Conservation (phyloP, 1,140 invertebrate species). For the Macrostomum lignano region DNA sequence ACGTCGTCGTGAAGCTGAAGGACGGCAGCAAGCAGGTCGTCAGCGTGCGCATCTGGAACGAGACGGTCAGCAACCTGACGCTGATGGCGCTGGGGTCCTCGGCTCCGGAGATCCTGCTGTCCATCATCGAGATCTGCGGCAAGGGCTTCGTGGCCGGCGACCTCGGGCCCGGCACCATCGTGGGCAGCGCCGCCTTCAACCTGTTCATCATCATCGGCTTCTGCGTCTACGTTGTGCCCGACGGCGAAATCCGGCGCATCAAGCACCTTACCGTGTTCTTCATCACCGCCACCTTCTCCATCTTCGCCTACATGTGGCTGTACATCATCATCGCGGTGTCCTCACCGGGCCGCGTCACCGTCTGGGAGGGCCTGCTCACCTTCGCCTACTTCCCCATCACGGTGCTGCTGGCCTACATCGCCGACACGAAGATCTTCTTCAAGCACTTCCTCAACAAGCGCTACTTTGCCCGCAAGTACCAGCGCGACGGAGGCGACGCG, state of each 20-base stretch:
- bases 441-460: conserved; percentile 69
- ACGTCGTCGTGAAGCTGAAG: conserved; percentile 48
- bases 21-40: conserved; percentile 55
- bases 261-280: conserved; percentile 90
- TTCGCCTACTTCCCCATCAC: conserved; percentile 85
- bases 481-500: neutral
- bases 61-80: conserved; percentile 90
- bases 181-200: conserved; percentile 95
- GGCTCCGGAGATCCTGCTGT: conserved; percentile 83
- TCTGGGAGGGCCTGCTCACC: conserved; percentile 81
- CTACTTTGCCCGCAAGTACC: too few relatives aligned
- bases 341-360: conserved; percentile 37
- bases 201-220: conserved; percentile 86
- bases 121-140: conserved; percentile 57
- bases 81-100: conserved; percentile 96
- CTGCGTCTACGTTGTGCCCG: conserved; percentile 68
- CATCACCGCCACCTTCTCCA: conserved; percentile 80
- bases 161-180: conserved; percentile 78
- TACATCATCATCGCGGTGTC: conserved; percentile 71
- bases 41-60: conserved; percentile 48
- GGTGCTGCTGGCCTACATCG: conserved; percentile 80
- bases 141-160: conserved; percentile 60
- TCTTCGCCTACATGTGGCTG: conserved; percentile 97
- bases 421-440: conserved; percentile 44
- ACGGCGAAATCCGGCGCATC: conserved; percentile 59